phyloP scores from a whole-genome alignment of 2,888 invertebrate genomes.

The Dendrolimus houi region DNA sequence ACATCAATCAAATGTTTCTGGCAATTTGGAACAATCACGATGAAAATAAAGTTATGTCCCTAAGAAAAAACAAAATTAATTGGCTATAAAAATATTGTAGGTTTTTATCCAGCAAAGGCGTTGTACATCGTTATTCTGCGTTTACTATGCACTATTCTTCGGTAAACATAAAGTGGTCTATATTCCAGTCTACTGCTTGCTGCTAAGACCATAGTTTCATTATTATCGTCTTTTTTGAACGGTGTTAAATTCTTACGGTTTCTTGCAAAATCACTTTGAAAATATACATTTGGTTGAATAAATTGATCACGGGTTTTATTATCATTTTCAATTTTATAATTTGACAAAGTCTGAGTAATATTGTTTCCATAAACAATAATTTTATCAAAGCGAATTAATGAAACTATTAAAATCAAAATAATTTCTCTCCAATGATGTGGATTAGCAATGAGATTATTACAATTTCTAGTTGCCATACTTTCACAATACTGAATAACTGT shows the following conservation, averaged over 20 bases:
- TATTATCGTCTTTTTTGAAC: not conserved
- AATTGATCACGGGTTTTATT: not conserved
- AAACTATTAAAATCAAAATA: too few species aligned
- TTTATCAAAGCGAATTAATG: too few species aligned
- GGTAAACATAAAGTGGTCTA: conserved; percentile 54
- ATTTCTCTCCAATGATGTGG: too few species aligned
- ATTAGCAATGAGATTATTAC: too few species aligned
- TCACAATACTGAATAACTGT: too few species aligned
- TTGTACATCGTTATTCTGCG: conserved; percentile 60
- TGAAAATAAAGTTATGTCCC: not conserved
- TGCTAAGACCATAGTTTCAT: not conserved
- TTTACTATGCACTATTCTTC: conserved; percentile 57
- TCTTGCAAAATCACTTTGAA: not conserved
- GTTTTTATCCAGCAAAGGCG: conserved; percentile 51
- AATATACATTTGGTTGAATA: not conserved
- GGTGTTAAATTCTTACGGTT: not conserved
- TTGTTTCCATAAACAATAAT: too few species aligned
- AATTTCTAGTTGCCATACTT: too few species aligned
- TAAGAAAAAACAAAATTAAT: not conserved
- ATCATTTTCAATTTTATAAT: not conserved
- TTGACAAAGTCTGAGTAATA: too few species aligned
- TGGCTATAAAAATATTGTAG: not conserved
- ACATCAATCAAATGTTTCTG: not conserved
- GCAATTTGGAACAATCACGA: not conserved
- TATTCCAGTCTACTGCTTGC: conserved; percentile 43